A percentile compares a stretch with the other conserved stretches of the same genome.
Conservation (phyloP, 2,888 invertebrate genomes). For the Drosophila maculinotata region DNA sequence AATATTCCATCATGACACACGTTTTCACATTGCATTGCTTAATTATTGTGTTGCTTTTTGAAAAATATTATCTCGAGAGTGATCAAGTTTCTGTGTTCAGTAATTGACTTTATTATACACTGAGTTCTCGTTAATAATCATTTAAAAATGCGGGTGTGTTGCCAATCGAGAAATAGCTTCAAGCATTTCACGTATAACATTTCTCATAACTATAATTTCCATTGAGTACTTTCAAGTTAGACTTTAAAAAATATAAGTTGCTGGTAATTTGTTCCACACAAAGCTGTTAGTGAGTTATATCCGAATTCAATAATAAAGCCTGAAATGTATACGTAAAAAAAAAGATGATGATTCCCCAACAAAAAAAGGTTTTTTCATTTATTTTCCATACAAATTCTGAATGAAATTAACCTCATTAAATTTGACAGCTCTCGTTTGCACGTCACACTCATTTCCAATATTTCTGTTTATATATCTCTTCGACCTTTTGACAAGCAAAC, state of each 20-base stretch:
- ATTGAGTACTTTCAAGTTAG: no score
- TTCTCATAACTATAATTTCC: slow-evolving; percentile 1
- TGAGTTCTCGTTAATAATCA: neutral
- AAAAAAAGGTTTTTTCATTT: neutral
- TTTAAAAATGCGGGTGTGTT: neutral
- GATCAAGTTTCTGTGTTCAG: neutral
- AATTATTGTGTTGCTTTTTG: slow-evolving; percentile 4
- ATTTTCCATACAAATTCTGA: neutral
- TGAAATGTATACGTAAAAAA: no score
- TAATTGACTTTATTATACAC: slow-evolving; percentile 1
- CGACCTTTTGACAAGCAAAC: slow-evolving; percentile 5
- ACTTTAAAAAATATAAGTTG: no score
- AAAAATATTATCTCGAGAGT: neutral
- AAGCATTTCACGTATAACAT: neutral
- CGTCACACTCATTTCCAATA: neutral
- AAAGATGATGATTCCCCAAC: no score
- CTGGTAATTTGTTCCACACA: no score
- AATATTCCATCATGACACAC: slow-evolving; percentile 3
- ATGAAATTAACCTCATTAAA: slow-evolving; percentile 19
- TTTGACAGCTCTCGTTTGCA: slow-evolving; percentile 12
- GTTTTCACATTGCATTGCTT: neutral
- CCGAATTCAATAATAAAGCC: no score
- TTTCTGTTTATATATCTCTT: slow-evolving; percentile 3
- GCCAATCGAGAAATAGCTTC: neutral
- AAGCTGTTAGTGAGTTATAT: no score